These are phyloP conservation scores for Amphiprion percula DNA, from an alignment of 2,113 vertebrate species.

Conservation along the genomic window DNA sequence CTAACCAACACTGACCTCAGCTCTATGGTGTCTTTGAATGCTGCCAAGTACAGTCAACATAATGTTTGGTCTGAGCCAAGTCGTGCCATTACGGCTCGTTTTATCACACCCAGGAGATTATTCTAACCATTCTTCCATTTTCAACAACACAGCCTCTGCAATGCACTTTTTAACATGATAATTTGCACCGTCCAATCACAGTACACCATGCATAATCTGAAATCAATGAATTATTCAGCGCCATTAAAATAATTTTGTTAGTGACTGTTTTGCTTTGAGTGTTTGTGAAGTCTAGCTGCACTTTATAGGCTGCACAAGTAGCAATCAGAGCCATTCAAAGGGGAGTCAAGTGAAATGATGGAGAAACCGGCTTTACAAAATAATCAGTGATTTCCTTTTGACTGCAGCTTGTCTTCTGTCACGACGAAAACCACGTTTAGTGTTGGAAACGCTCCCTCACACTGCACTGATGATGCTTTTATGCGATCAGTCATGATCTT, in stretches of 20 bases:
- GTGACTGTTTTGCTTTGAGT: conserved; percentile 69
- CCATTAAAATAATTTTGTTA: conserved; percentile 69
- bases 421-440: conserved; percentile 36
- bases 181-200: conserved; percentile 66
- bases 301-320: conserved; percentile 52
- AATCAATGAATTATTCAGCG: conserved; percentile 73
- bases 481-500: conserved; percentile 30
- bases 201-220: conserved; percentile 55
- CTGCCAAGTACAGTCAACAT: conserved; percentile 60
- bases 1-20: conserved; percentile 37
- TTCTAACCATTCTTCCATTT: conserved; percentile 45
- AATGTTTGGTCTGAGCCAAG: conserved; percentile 55
- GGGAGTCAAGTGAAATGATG: conserved; percentile 45
- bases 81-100: conserved; percentile 50
- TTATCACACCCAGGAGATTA: conserved; percentile 54
- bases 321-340: conserved; percentile 72
- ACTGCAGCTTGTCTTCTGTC: conserved; percentile 35
- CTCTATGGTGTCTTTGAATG: conserved; percentile 50
- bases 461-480: conserved; percentile 39
- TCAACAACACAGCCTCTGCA: conserved; percentile 26
- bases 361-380: conserved; percentile 39
- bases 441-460: conserved; percentile 23
- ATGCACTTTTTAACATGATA: conserved; percentile 26
- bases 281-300: conserved; percentile 63
- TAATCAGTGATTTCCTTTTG: conserved; percentile 60